A percentile compares a stretch with the other conserved stretches of the same genome.
These are phyloP conservation scores for Corvus moneduloides DNA, from an alignment of 2,113 vertebrate species.

Conservation along the genomic window DNA sequence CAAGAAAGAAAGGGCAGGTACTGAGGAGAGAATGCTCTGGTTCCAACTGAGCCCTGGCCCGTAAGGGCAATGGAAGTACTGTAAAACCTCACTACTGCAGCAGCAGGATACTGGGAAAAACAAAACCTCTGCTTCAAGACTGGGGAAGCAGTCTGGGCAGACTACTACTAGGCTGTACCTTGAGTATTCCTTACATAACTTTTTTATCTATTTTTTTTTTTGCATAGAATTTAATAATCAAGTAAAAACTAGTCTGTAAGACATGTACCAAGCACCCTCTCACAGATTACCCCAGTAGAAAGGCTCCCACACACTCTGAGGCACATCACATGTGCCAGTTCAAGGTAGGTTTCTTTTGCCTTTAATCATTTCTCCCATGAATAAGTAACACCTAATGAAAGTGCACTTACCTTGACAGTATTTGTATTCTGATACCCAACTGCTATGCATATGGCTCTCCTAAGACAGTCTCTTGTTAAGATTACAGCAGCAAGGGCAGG, in stretches of 20 bases:
- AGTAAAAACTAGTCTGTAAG: not conserved
- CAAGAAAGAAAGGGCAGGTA: not conserved
- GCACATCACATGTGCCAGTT: not conserved
- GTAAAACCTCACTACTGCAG: not conserved
- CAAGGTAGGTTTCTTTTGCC: not conserved
- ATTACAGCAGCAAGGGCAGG: not conserved
- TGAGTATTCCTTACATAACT: not conserved
- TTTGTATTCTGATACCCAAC: not conserved
- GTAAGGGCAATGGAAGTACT: not conserved
- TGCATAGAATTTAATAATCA: not conserved
- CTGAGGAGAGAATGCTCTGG: not conserved
- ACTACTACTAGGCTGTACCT: not conserved
- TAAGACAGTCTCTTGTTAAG: not conserved
- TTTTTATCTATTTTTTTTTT: not conserved
- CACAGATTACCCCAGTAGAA: not conserved
- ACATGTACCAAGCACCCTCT: not conserved
- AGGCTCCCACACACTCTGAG: not conserved
- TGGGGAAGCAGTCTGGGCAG: not conserved
- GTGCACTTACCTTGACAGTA: not conserved
- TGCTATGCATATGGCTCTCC: not conserved
- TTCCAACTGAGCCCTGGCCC: not conserved
- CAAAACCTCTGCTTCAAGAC: not conserved
- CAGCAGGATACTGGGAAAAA: not conserved
- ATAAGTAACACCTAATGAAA: conserved; percentile 2
- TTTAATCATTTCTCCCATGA: not conserved